Base-by-base conservation (phyloP, 2,113 vertebrate species). In the Meriones unguiculatus region DNA sequence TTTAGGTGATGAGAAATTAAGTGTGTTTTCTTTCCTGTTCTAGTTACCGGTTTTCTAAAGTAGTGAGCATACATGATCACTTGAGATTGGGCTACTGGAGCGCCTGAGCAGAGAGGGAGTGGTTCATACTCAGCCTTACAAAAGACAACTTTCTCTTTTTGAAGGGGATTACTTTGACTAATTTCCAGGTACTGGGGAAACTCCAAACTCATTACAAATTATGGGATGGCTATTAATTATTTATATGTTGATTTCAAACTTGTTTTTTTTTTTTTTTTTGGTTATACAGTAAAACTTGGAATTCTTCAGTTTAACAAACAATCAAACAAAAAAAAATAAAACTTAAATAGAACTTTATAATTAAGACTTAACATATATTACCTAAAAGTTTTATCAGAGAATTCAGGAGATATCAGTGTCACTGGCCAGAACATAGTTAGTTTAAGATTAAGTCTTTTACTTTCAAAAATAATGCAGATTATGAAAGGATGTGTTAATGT, bases 141-240 rank as follows among this genome's bases (percentile, higher is more conserved):
- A 98, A 98, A 98, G 97, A 97, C 97, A 98, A 97, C 97, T 97
- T 96, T 96, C 97, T 98, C 97, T 97, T 98, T 98, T 98, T 98
- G 97, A 97, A 98, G 97, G 97, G 97, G 97, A 98, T 98, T 98
- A 95, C 97, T 98, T 98, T 96, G 97, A 54, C 97, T 98, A 95
- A 98, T 97, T 98, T 97, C 97, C 97, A 97, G 97, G 96, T 98
- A 98, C 98, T 98, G 97, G 96, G 97, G 96, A 95, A 97, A 98
- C 98, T 97, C 97, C 97, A 98, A 96, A 96, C 98, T 97, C 91
- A 89, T 98, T 98, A 87, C 97, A 97, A 97, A 89, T 97, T 96
- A 96, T 97, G 97, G 97, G 92, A 95, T 98, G 96, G 92, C 97
- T 97, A 89, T 94, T 94, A 96, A 97, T 94, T 97, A 97, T 96